Conservation (phyloP, 2,113 vertebrate genomes). For the Prochilodus magdalenae region DNA sequence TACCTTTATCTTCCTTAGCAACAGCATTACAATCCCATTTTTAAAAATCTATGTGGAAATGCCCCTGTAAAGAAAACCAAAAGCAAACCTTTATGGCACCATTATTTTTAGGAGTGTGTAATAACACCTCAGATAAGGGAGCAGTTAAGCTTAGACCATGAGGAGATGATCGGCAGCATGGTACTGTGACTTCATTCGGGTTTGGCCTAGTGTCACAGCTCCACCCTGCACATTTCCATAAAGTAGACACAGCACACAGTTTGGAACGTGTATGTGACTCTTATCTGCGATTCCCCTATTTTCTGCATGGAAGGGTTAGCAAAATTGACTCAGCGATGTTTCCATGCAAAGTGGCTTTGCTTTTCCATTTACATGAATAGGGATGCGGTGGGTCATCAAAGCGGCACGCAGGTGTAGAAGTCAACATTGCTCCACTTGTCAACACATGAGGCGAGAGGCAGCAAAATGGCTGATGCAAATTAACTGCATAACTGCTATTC, state of each 20-base stretch:
- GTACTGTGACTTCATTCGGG: slow-evolving; percentile 19
- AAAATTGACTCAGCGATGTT: slow-evolving; percentile 76
- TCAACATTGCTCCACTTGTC: slow-evolving; percentile 41
- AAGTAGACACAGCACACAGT: slow-evolving; percentile 67
- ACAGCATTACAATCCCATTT: no score
- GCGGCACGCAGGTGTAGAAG: slow-evolving; percentile 61
- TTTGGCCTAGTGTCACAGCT: slow-evolving; percentile 18
- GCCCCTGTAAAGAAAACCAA: no score
- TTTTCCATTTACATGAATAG: slow-evolving; percentile 64
- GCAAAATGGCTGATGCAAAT: slow-evolving; percentile 63
- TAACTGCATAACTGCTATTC: slow-evolving; percentile 26
- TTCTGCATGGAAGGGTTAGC: slow-evolving; percentile 72
- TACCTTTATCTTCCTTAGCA: no score
- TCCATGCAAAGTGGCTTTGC: slow-evolving; percentile 70
- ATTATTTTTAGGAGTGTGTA: background rate
- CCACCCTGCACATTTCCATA: slow-evolving; percentile 57
- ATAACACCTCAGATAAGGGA: background rate
- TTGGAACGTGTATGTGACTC: slow-evolving; percentile 63
- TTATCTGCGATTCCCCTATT: slow-evolving; percentile 74
- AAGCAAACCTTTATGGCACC: background rate
- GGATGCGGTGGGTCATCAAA: slow-evolving; percentile 52
- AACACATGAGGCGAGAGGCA: slow-evolving; percentile 38
- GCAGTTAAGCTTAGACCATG: background rate
- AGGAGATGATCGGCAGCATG: background rate
- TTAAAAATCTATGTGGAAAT: no score